Percentiles rank a stretch among this genome's conserved stretches.
Conservation (phyloP, 2,797 vertebrate species). For the Trachops cirrhosus region DNA sequence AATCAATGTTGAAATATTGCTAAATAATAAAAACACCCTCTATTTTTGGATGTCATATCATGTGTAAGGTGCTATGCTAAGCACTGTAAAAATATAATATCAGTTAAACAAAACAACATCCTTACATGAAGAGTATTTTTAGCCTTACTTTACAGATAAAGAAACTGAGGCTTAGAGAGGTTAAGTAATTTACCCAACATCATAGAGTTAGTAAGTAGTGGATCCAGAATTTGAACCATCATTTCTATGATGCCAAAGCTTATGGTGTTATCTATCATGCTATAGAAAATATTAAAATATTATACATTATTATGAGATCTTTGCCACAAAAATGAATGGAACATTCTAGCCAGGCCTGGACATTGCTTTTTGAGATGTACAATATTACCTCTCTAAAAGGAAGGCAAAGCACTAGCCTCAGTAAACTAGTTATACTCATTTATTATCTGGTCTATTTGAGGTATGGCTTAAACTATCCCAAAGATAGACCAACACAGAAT, state of each 20-base stretch:
- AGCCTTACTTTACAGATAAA: neutral
- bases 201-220: neutral
- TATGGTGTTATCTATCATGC: neutral
- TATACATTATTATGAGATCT: neutral
- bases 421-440: neutral
- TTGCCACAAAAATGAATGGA: constrained; percentile 8
- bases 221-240: neutral
- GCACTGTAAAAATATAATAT: neutral
- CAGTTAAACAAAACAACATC: constrained; percentile 1
- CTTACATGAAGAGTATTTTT: neutral
- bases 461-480: neutral
- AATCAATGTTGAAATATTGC: constrained; percentile 12
- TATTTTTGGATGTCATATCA: neutral
- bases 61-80: neutral
- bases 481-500: neutral
- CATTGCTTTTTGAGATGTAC: neutral
- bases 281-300: constrained; percentile 1
- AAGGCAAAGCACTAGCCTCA: neutral
- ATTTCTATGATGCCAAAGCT: constrained; percentile 7
- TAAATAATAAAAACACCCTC: neutral
- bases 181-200: neutral
- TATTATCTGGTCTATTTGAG: neutral
- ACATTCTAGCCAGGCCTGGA: neutral
- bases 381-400: neutral
- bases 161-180: neutral